Conservation (phyloP, 2,113 vertebrate species). For the Prionailurus bengalensis region DNA sequence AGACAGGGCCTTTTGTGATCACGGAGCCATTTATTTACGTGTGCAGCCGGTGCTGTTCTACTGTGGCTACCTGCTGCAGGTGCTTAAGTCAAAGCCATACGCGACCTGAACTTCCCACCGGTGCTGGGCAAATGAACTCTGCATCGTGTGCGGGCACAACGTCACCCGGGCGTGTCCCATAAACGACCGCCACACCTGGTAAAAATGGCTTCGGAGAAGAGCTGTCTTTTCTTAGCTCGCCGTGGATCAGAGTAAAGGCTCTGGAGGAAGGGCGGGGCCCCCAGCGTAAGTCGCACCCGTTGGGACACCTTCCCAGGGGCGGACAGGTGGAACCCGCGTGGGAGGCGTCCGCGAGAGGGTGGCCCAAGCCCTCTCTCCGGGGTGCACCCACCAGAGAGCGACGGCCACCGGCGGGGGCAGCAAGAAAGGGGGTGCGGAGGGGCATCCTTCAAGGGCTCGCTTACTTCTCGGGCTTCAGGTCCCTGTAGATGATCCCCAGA, state of each 20-base stretch:
- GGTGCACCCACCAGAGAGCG: rapidly evolving
- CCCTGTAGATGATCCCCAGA: constrained; percentile 94
- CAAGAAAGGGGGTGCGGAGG: neutral
- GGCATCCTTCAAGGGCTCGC: constrained; percentile 6
- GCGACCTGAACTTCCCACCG: rapidly evolving
- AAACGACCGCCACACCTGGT: neutral
- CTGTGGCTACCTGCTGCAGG: rapidly evolving
- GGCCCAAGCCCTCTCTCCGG: neutral
- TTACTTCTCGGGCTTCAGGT: constrained; percentile 95
- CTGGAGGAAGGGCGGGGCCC: rapidly evolving
- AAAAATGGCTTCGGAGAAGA: neutral
- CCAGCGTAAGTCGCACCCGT: no score
- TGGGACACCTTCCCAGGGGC: no score
- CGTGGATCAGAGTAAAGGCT: rapidly evolving
- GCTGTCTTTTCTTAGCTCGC: neutral
- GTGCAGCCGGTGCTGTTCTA: rapidly evolving
- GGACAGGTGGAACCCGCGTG: rapidly evolving
- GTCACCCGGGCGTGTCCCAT: neutral
- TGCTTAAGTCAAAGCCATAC: rapidly evolving
- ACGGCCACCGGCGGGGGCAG: rapidly evolving
- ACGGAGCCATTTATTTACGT: rapidly evolving
- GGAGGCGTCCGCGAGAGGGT: rapidly evolving
- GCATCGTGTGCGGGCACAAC: rapidly evolving
- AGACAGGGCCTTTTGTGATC: neutral
- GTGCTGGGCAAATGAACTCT: neutral